A percentile compares a stretch with the other conserved stretches of the same genome.
phyloP scores from a whole-genome alignment of 2,797 vertebrate species.

The Sebastiscus albofasciatus region DNA sequence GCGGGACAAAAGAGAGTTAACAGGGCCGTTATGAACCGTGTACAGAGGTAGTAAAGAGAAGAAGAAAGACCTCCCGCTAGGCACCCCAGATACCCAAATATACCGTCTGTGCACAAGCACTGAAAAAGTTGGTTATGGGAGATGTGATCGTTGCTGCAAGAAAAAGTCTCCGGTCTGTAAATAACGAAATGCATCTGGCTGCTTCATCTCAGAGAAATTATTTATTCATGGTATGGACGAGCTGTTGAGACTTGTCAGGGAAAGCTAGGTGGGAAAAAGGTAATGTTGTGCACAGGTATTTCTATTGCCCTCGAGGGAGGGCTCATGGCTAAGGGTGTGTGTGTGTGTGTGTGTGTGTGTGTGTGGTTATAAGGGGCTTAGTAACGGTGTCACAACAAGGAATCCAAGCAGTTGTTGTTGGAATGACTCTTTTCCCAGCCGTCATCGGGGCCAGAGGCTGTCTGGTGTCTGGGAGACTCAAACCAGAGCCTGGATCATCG shows the following conservation, averaged over 20 bases:
- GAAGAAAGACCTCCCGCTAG: too few species aligned
- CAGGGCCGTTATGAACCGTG: too few species aligned
- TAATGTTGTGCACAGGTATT: conserved; percentile 74
- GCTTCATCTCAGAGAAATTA: conserved; percentile 38
- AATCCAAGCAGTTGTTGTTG: conserved; percentile 73
- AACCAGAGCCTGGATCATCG: neutral
- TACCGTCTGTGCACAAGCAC: neutral
- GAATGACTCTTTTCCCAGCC: conserved; percentile 35
- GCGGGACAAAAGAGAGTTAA: too few species aligned
- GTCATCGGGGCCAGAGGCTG: conserved; percentile 34
- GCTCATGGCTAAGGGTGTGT: conserved; percentile 66
- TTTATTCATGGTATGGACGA: conserved; percentile 68
- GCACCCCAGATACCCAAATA: neutral
- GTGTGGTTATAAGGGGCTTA: conserved; percentile 20
- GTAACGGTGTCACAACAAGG: conserved; percentile 77
- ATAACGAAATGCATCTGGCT: conserved; percentile 17
- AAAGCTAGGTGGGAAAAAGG: conserved; percentile 59
- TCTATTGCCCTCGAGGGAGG: conserved; percentile 68
- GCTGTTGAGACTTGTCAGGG: conserved; percentile 78
- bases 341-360: conserved; percentile 24
- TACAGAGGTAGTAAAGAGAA: neutral
- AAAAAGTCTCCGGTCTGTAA: conserved; percentile 24
- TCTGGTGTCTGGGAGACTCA: conserved; percentile 65
- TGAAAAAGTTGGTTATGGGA: neutral
- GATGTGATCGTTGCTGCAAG: neutral